These are phyloP conservation scores for Neodiprion fabricii DNA, from an alignment of 1,140 invertebrate species.

Conservation along the genomic window DNA sequence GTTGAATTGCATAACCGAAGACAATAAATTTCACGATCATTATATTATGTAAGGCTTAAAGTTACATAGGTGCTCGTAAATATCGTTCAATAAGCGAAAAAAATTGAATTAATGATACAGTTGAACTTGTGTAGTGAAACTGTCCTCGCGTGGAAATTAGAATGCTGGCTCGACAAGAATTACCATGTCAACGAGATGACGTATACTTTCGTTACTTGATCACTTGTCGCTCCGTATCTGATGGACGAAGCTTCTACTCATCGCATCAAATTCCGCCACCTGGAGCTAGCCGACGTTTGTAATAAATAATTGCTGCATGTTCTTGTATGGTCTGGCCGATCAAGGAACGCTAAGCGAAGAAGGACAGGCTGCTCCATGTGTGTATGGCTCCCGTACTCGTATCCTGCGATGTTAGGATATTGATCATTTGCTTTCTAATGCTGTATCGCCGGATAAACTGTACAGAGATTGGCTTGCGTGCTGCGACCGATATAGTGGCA, in stretches of 20 bases:
- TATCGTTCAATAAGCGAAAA: not conserved
- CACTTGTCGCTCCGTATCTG: too few relatives aligned
- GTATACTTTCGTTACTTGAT: too few relatives aligned
- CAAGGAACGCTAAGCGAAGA: constrained; percentile 31
- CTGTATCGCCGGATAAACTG: constrained; percentile 49
- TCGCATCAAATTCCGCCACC: too few relatives aligned
- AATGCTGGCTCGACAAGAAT: too few relatives aligned
- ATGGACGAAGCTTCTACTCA: too few relatives aligned
- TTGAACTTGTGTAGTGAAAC: too few relatives aligned
- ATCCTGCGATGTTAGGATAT: constrained; percentile 44
- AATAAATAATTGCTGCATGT: not conserved
- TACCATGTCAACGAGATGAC: too few relatives aligned
- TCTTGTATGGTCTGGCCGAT: not conserved
- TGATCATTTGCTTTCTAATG: constrained; percentile 38
- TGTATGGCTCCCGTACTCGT: constrained; percentile 43
- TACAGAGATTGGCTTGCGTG: constrained; percentile 41
- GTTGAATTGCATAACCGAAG: not conserved
- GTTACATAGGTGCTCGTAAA: not conserved
- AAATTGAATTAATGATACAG: too few relatives aligned
- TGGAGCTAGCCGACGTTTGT: not conserved
- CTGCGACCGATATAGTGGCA: not conserved
- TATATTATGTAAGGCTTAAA: not conserved
- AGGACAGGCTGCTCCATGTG: constrained; percentile 28
- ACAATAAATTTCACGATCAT: not conserved
- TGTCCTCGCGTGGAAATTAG: too few relatives aligned